Conservation (phyloP, 2,888 invertebrate species). For the Amphipyra tragopoginis region DNA sequence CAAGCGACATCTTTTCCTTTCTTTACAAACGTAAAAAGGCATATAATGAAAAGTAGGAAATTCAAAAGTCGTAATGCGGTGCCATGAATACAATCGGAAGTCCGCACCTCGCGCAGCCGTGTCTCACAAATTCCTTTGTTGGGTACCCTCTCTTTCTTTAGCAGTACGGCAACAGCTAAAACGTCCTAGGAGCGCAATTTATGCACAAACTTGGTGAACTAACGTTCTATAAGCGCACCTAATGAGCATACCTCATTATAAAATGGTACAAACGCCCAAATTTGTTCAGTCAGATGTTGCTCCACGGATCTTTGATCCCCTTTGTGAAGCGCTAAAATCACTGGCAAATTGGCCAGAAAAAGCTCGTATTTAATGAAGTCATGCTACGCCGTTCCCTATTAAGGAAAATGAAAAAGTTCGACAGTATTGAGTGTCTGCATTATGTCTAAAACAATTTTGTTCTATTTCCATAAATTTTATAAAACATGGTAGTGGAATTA, state of each 20-base stretch:
- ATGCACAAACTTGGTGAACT: slow-evolving; percentile 62
- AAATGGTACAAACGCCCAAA: slow-evolving; percentile 35
- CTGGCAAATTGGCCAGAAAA: slow-evolving; percentile 35
- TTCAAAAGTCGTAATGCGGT: slow-evolving; percentile 43
- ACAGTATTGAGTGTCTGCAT: slow-evolving; percentile 21
- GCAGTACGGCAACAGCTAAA: slow-evolving; percentile 48
- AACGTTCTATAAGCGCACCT: slow-evolving; percentile 50
- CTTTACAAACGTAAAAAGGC: slow-evolving; percentile 30
- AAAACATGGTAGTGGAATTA: background rate
- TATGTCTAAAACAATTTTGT: background rate
- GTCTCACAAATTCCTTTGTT: slow-evolving; percentile 61
- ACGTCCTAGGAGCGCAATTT: slow-evolving; percentile 62
- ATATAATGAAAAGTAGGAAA: slow-evolving; percentile 32
- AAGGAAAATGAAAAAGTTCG: slow-evolving; percentile 32
- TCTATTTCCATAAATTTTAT: background rate
- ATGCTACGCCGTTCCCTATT: slow-evolving; percentile 20
- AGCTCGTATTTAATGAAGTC: slow-evolving; percentile 41
- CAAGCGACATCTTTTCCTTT: slow-evolving; percentile 32
- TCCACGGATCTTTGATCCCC: slow-evolving; percentile 36
- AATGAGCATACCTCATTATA: slow-evolving; percentile 62
- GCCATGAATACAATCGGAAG: slow-evolving; percentile 38
- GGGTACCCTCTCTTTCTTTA: slow-evolving; percentile 49
- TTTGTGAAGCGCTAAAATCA: slow-evolving; percentile 33
- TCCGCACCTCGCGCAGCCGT: slow-evolving; percentile 20
- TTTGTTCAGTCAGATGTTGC: slow-evolving; percentile 45